Conservation (phyloP, 2,888 invertebrate species). For the Anarsia innoxiella region DNA sequence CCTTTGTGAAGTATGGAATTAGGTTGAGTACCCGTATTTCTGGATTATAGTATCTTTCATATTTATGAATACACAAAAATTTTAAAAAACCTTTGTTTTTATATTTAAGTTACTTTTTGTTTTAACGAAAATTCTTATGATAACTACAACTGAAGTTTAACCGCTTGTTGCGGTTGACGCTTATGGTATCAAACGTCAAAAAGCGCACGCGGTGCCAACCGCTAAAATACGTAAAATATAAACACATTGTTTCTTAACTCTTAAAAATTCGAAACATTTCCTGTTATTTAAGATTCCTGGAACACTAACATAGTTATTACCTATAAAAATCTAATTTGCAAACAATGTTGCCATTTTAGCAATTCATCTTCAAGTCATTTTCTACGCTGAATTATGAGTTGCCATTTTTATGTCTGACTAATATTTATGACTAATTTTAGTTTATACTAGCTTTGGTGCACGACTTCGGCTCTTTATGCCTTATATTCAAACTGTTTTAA, state of each 20-base stretch:
- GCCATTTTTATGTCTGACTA: neutral
- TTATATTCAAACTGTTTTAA: too few relatives aligned
- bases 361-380: constrained; percentile 4
- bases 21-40: too few relatives aligned
- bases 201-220: neutral
- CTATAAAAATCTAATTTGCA: constrained; percentile 6
- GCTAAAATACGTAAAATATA: neutral
- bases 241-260: neutral
- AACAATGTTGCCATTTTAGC: constrained; percentile 5
- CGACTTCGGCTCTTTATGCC: too few relatives aligned
- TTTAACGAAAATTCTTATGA: too few relatives aligned
- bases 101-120: too few relatives aligned
- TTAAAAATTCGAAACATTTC: neutral
- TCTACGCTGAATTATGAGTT: neutral
- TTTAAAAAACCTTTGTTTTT: too few relatives aligned
- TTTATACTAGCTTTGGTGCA: too few relatives aligned
- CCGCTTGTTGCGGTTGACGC: too few relatives aligned
- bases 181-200: neutral
- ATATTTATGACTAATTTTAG: neutral
- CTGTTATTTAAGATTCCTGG: neutral
- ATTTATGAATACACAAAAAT: too few relatives aligned
- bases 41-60: too few relatives aligned
- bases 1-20: too few relatives aligned
- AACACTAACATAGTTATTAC: neutral
- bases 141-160: too few relatives aligned